These are phyloP conservation scores for Aleadryas rufinucha DNA, from an alignment of 2,113 vertebrate genomes.

Conservation along the genomic window DNA sequence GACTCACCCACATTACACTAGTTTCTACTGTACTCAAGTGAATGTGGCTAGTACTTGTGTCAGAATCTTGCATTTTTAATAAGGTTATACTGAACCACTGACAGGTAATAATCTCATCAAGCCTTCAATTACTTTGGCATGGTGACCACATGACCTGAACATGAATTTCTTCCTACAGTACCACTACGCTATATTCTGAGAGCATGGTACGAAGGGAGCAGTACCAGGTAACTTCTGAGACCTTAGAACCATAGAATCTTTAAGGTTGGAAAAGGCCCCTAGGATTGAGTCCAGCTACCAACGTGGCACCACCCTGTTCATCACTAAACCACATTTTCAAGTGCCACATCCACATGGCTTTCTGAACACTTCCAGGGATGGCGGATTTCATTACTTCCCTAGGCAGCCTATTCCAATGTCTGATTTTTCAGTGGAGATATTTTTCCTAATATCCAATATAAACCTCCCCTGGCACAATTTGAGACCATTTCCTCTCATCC, in stretches of 20 bases:
- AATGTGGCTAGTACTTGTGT: background rate
- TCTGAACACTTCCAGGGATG: background rate
- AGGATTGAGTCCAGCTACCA: background rate
- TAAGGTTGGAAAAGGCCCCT: background rate
- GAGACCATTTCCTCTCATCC: background rate
- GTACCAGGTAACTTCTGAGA: background rate
- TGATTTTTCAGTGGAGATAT: background rate
- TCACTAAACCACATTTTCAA: background rate
- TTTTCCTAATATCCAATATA: background rate
- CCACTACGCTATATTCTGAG: background rate
- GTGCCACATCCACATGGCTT: background rate
- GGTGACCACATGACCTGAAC: background rate
- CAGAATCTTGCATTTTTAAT: background rate
- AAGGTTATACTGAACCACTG: background rate
- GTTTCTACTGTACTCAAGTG: background rate
- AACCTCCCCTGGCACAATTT: background rate
- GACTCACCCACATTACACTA: background rate
- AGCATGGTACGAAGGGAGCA: background rate
- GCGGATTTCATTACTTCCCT: background rate
- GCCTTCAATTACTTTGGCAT: background rate
- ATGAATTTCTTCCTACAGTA: background rate
- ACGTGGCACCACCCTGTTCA: background rate
- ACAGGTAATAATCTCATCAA: background rate
- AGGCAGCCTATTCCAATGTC: background rate
- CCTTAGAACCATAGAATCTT: accelerated